A percentile compares a stretch with the other conserved stretches of the same genome.
phyloP scores from a whole-genome alignment of 1,140 invertebrate genomes.

The Tetramorium simillimum region DNA sequence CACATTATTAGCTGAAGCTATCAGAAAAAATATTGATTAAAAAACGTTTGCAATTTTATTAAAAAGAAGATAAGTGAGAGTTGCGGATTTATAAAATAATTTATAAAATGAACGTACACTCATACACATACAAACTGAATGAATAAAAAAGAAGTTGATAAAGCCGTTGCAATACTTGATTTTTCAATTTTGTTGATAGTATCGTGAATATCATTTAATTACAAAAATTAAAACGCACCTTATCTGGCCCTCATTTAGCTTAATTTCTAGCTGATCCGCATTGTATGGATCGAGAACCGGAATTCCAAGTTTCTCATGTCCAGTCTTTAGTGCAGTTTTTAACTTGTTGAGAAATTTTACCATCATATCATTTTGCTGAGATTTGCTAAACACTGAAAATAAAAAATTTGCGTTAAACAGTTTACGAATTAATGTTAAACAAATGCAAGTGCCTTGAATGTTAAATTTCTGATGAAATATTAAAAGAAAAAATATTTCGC shows the following conservation, averaged over 20 bases:
- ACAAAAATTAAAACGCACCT: neutral
- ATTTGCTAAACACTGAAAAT: neutral
- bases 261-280: neutral
- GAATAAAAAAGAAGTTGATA: neutral
- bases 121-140: neutral
- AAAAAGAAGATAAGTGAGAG: neutral
- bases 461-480: neutral
- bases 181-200: neutral
- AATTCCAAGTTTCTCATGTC: neutral
- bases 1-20: neutral
- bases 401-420: neutral
- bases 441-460: neutral
- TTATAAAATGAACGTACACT: neutral
- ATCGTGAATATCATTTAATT: neutral
- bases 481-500: neutral
- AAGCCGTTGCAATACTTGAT: neutral
- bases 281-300: neutral
- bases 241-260: neutral
- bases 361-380: accelerated
- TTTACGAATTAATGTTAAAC: neutral
- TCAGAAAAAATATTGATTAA: neutral
- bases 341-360: neutral
- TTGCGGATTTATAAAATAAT: neutral
- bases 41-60: neutral
- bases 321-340: neutral